phyloP scores from a whole-genome alignment of 2,888 invertebrate genomes.

The Amphimallon solstitiale region DNA sequence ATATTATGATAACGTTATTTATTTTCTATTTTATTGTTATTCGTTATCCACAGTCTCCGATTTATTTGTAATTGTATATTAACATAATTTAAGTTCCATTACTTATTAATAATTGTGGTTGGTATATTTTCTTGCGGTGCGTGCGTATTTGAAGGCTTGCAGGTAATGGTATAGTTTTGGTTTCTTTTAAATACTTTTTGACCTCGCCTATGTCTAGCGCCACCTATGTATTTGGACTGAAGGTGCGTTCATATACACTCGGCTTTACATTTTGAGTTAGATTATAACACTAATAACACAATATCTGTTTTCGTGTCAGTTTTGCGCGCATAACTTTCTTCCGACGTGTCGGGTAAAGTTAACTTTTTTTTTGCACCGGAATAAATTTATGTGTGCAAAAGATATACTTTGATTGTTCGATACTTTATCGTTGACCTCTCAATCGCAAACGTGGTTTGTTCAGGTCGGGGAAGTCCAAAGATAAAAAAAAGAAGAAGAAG shows the following conservation, averaged over 20 bases:
- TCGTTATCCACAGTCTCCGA: too few species aligned
- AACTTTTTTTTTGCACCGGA: neutral
- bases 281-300: conserved; percentile 23
- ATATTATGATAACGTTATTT: too few species aligned
- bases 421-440: neutral
- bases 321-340: conserved; percentile 32
- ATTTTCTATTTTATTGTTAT: too few species aligned
- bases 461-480: conserved; percentile 41
- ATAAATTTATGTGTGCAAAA: conserved; percentile 29
- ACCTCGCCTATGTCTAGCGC: conserved; percentile 61
- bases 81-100: conserved; percentile 27
- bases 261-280: conserved; percentile 40
- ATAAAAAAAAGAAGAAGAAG: conserved; percentile 59
- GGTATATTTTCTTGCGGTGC: conserved; percentile 63
- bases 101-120: conserved; percentile 59
- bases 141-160: conserved; percentile 56
- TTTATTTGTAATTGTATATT: conserved; percentile 1
- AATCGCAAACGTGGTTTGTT: conserved; percentile 21
- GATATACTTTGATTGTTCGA: neutral
- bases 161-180: conserved; percentile 60
- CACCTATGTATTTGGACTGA: conserved; percentile 56
- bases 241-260: conserved; percentile 59
- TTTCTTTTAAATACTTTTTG: conserved; percentile 49
- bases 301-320: conserved; percentile 6
- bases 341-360: too few species aligned